A percentile compares a stretch with the other conserved stretches of the same genome.
These are phyloP conservation scores for Ptyas mucosa DNA, from an alignment of 2,113 vertebrate species.

Conservation along the genomic window DNA sequence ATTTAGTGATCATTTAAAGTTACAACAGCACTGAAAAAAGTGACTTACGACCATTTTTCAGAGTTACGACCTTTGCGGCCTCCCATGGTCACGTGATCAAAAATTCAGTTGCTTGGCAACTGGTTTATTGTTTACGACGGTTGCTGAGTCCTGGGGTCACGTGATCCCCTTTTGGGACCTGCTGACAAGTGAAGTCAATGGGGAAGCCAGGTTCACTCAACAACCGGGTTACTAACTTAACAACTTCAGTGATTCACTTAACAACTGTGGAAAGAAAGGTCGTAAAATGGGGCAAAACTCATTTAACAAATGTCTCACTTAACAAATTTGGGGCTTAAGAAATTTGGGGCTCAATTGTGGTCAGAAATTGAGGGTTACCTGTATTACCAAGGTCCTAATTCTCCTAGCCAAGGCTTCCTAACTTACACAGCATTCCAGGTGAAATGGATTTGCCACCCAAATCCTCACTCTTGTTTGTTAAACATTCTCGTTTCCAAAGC, in stretches of 20 bases:
- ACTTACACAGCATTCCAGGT: background rate
- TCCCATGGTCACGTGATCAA: background rate
- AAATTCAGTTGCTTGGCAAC: background rate
- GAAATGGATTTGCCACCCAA: background rate
- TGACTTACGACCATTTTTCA: background rate
- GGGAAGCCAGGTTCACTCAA: background rate
- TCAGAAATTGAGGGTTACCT: background rate
- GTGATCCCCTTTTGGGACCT: background rate
- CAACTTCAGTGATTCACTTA: background rate
- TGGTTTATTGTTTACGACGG: background rate
- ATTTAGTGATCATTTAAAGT: background rate
- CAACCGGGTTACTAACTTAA: background rate
- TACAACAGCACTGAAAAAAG: background rate
- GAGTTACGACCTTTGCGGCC: background rate
- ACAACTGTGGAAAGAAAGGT: background rate
- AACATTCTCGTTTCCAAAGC: background rate
- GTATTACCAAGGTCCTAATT: fast-evolving
- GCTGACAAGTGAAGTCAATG: background rate
- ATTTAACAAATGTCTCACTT: background rate
- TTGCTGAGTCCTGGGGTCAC: background rate
- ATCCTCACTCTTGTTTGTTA: background rate
- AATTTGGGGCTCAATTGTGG: background rate
- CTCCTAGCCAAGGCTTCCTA: background rate
- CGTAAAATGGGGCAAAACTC: background rate
- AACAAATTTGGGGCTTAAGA: too few relatives aligned